These are phyloP conservation scores for Protaetia brevitarsis DNA, from an alignment of 1,140 invertebrate genomes.

Conservation along the genomic window DNA sequence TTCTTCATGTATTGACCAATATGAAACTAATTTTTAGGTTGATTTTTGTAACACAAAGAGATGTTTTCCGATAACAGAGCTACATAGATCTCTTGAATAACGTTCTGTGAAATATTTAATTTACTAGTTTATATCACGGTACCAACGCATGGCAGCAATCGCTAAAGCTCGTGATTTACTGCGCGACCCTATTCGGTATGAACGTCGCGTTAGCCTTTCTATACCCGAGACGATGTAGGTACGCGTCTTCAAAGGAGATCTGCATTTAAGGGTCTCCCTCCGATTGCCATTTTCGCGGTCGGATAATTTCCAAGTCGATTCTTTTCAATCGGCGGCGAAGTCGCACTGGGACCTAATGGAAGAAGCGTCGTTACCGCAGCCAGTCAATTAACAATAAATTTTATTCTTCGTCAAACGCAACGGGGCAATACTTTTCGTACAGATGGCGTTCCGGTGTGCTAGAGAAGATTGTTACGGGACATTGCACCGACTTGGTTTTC, in stretches of 20 bases:
- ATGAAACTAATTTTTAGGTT: too few relatives aligned
- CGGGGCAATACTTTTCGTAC: background rate
- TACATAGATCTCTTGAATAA: background rate
- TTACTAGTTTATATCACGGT: background rate
- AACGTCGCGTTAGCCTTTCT: background rate
- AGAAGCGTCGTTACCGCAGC: conserved; percentile 5
- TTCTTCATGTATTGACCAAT: too few relatives aligned
- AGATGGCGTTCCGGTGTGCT: background rate
- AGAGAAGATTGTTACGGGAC: background rate
- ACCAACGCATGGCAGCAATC: too few relatives aligned
- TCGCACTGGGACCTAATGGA: background rate
- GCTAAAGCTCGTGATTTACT: background rate
- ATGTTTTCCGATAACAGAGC: too few relatives aligned
- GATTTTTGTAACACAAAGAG: too few relatives aligned
- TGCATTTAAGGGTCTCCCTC: conserved; percentile 11
- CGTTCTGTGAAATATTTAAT: background rate
- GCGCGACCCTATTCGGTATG: background rate
- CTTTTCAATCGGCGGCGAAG: conserved; percentile 4
- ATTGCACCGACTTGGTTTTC: too few relatives aligned
- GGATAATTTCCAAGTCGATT: conserved; percentile 16
- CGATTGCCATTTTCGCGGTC: conserved; percentile 7
- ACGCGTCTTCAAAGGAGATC: conserved; percentile 14
- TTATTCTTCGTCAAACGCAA: conserved; percentile 14
- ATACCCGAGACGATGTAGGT: background rate
- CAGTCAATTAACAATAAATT: conserved; percentile 18